Percentiles rank a stretch among this genome's conserved stretches.
Conservation (phyloP, 1,140 invertebrate genomes). For the Myzus persicae region DNA sequence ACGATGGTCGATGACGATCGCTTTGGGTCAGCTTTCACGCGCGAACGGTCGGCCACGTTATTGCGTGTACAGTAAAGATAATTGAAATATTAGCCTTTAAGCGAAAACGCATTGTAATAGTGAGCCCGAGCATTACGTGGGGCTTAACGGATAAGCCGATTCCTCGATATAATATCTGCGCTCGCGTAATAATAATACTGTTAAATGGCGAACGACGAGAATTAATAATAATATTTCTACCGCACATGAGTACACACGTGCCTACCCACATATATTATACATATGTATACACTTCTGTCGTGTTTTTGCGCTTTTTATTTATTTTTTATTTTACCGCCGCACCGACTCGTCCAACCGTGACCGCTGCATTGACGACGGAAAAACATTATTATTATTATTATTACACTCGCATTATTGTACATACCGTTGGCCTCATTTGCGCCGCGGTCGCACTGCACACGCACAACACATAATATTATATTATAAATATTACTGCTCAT, state of each 20-base stretch:
- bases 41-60: neutral
- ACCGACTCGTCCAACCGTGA: constrained; percentile 45
- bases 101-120: neutral
- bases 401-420: constrained; percentile 4
- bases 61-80: neutral
- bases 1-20: no score
- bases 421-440: constrained; percentile 26
- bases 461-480: neutral
- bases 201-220: neutral
- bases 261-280: neutral
- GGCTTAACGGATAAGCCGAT: neutral
- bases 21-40: neutral
- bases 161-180: neutral
- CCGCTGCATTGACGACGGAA: neutral
- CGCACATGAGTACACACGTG: neutral
- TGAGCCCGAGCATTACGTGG: neutral
- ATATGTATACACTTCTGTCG: neutral
- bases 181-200: neutral
- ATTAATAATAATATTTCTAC: neutral
- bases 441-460: neutral
- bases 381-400: constrained; percentile 27
- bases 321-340: neutral
- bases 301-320: constrained; percentile 11
- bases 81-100: constrained; percentile 18
- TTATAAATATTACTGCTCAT: neutral